A percentile compares a stretch with the other conserved stretches of the same genome.
phyloP scores from a whole-genome alignment of 1,140 invertebrate genomes.

The Battus philenor region DNA sequence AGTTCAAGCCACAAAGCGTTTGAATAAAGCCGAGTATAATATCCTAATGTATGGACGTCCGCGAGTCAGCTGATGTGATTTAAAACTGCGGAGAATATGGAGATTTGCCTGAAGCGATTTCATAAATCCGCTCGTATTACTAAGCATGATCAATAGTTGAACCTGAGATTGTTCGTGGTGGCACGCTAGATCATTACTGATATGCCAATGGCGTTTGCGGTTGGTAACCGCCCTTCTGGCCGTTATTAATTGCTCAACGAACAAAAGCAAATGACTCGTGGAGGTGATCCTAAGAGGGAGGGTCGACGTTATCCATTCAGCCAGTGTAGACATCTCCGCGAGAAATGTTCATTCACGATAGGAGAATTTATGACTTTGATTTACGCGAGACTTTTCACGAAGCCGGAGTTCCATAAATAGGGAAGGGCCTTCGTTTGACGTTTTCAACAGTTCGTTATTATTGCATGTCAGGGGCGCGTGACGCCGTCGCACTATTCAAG shows the following conservation, averaged over 20 bases:
- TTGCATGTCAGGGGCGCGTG: slow-evolving; percentile 46
- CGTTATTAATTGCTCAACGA: slow-evolving; percentile 71
- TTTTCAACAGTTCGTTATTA: slow-evolving; percentile 54
- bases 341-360: slow-evolving; percentile 74
- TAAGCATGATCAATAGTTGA: slow-evolving; percentile 50
- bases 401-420: slow-evolving; percentile 47
- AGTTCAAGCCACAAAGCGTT: slow-evolving; percentile 5
- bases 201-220: slow-evolving; percentile 57
- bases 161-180: slow-evolving; percentile 30
- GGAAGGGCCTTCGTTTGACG: slow-evolving; percentile 57
- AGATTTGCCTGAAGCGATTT: slow-evolving; percentile 11
- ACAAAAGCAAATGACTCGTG: slow-evolving; percentile 74
- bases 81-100: slow-evolving; percentile 8
- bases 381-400: slow-evolving; percentile 63
- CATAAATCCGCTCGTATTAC: slow-evolving; percentile 12
- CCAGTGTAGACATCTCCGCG: slow-evolving; percentile 56
- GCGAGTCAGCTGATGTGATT: slow-evolving; percentile 15
- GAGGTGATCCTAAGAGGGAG: slow-evolving; percentile 66
- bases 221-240: slow-evolving; percentile 61
- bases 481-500: slow-evolving; percentile 51
- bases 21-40: slow-evolving; percentile 3
- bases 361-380: slow-evolving; percentile 69
- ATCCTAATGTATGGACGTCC: slow-evolving; percentile 3
- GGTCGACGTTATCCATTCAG: slow-evolving; percentile 69
- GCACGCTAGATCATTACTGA: slow-evolving; percentile 54